Percentiles rank a stretch among this genome's conserved stretches.
These are phyloP conservation scores for Lasioglossum baleicum DNA, from an alignment of 1,140 invertebrate genomes.

Conservation along the genomic window DNA sequence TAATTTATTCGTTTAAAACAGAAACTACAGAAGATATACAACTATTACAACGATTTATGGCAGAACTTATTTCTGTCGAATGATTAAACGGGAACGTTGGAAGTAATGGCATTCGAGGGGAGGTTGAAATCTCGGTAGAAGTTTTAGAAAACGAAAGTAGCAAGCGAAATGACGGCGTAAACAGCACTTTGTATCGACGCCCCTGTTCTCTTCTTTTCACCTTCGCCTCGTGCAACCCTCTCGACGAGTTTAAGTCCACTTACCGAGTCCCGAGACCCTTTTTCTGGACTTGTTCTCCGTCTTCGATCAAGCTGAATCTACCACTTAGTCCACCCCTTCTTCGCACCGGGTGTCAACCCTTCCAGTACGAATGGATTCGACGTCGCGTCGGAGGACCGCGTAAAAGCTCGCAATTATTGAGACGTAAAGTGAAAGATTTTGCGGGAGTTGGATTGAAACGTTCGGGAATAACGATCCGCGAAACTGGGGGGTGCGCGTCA, in stretches of 20 bases:
- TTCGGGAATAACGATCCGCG: not conserved
- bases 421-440: not conserved
- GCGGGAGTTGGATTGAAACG: not conserved
- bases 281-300: not conserved
- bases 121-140: slow-evolving; percentile 29
- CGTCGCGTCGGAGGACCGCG: slow-evolving; percentile 9
- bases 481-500: not conserved
- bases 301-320: slow-evolving; percentile 56
- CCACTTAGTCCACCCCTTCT: slow-evolving; percentile 51
- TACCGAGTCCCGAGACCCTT: not conserved
- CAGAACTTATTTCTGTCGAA: not conserved
- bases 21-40: no score
- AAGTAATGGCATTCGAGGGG: slow-evolving; percentile 1
- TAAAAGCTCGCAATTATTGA: slow-evolving; percentile 26
- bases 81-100: slow-evolving; percentile 13
- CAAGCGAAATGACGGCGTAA: slow-evolving; percentile 42
- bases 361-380: slow-evolving; percentile 45
- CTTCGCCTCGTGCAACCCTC: slow-evolving; percentile 30
- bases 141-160: slow-evolving; percentile 16
- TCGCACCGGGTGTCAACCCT: slow-evolving; percentile 34
- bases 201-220: slow-evolving; percentile 44
- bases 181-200: slow-evolving; percentile 61
- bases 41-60: no score
- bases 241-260: slow-evolving; percentile 54
- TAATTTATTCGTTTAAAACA: no score